Evolutionary conservation across 1,140 invertebrate species (phyloP), one percentile per base, ranked within the genome.

Genomic region (Lethrus apterus): DNA sequence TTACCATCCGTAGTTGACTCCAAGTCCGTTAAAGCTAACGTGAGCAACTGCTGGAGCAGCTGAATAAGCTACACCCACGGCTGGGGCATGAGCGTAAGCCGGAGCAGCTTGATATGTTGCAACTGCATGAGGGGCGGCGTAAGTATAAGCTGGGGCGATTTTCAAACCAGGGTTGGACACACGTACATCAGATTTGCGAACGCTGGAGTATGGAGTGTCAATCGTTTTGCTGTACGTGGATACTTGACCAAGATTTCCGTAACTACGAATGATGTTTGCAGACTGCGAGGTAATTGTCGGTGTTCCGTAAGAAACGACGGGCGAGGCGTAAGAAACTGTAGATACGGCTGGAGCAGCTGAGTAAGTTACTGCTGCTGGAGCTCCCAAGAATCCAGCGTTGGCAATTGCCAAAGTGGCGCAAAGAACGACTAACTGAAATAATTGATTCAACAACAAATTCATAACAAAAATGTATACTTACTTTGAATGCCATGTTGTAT

Each of bases 151-250:
- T 15, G 62, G 52, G 43, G 63, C 58, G 9, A 69, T 52, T 14
- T 70, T 71, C 3, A 74, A 29, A 10, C 74, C 75, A 9, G 78
- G 77, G 62, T 80, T 81, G 65, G 72, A 79, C 2, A 81, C 73
- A 20, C 79, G 70, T 3, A 80, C 70, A 51, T 81, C 78, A 18
- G 74, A 63, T 55, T 78, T 79, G 57, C 76, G 75, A 20, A 77
- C 76, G 57, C 76, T 81, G 15, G 79, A 81, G 69, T 76, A 84
- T 2, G 81, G 79, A 1, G 80, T 82, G 51, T 79, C 75, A 38
- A 83, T 73, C 32, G 76, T 73, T 54, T 80, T 82, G 0, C 72
- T 72, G 54, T 79, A 76, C 20, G 75, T 77, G 2, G 79, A 78
- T 14, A 82, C 69, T 62, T 78, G 67, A 13, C 75, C 77, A 15